These are phyloP conservation scores for Eurypyga helias DNA, from an alignment of 2,113 vertebrate species.

Conservation along the genomic window DNA sequence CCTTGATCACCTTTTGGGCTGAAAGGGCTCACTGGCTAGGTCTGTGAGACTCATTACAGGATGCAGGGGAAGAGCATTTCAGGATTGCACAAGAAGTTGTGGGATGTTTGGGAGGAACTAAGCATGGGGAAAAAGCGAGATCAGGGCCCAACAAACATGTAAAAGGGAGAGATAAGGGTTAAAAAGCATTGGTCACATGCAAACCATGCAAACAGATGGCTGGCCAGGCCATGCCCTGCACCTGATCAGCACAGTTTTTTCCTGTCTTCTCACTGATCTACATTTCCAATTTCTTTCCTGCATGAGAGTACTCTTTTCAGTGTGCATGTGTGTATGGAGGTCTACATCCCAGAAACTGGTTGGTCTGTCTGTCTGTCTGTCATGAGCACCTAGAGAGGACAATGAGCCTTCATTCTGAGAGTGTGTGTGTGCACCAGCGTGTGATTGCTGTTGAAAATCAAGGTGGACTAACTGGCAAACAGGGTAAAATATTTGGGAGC, in stretches of 20 bases:
- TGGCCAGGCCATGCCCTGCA: not conserved
- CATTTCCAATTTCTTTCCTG: not conserved
- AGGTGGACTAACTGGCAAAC: not conserved
- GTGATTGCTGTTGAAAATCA: not conserved
- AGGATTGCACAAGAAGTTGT: not conserved
- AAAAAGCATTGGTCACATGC: not conserved
- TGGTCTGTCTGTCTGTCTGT: not conserved
- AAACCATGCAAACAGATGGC: not conserved
- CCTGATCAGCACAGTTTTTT: not conserved
- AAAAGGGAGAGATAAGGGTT: not conserved
- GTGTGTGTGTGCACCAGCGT: not conserved
- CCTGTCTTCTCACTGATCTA: not conserved
- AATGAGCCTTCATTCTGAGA: not conserved
- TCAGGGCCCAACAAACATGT: not conserved
- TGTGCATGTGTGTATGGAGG: not conserved
- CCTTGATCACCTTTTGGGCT: not conserved
- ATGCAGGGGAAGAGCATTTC: not conserved
- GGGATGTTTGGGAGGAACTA: not conserved
- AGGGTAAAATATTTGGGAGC: not conserved
- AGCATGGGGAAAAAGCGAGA: not conserved
- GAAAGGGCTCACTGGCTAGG: not conserved
- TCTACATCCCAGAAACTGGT: not conserved
- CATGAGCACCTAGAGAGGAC: not conserved
- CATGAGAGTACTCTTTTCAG: not conserved
- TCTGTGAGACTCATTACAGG: not conserved